These are phyloP conservation scores for Leucophenga maculata DNA, from an alignment of 2,888 invertebrate species.

Conservation along the genomic window DNA sequence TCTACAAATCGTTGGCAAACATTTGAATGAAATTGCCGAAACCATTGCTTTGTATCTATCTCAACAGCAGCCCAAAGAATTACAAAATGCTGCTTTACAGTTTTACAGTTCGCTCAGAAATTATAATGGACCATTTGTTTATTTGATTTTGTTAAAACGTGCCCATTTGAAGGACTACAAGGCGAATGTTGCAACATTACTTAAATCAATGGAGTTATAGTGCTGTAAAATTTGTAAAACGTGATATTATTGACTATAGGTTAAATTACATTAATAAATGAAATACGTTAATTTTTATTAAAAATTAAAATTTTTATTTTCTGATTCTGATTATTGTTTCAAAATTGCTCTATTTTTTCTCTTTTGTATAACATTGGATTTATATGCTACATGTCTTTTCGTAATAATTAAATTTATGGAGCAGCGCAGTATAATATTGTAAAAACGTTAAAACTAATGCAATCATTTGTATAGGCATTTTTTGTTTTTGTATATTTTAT, in stretches of 20 bases:
- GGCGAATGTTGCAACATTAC: constrained; percentile 55
- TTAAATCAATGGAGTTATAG: constrained; percentile 44
- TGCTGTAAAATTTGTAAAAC: constrained; percentile 24
- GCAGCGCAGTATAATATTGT: constrained; percentile 7
- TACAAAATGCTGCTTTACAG: constrained; percentile 60
- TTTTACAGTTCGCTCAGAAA: constrained; percentile 52
- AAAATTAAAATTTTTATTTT: constrained; percentile 22
- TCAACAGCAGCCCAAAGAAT: constrained; percentile 57
- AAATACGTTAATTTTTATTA: constrained; percentile 23
- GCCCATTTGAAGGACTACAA: constrained; percentile 57
- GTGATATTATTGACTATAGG: constrained; percentile 5
- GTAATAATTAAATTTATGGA: constrained; percentile 11
- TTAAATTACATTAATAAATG: not conserved
- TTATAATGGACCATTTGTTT: constrained; percentile 67
- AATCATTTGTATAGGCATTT: constrained; percentile 17
- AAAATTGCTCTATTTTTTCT: constrained; percentile 45
- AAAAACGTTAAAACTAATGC: constrained; percentile 26
- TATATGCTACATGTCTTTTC: constrained; percentile 26
- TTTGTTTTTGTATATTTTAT: constrained; percentile 15
- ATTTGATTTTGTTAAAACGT: constrained; percentile 60
- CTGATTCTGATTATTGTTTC: constrained; percentile 35
- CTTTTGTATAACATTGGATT: constrained; percentile 33
- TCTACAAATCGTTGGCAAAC: constrained; percentile 65
- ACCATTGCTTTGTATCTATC: constrained; percentile 61
- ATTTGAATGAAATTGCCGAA: constrained; percentile 64